Base-by-base conservation (phyloP, 2,797 vertebrate species). In the Anas georgica region DNA sequence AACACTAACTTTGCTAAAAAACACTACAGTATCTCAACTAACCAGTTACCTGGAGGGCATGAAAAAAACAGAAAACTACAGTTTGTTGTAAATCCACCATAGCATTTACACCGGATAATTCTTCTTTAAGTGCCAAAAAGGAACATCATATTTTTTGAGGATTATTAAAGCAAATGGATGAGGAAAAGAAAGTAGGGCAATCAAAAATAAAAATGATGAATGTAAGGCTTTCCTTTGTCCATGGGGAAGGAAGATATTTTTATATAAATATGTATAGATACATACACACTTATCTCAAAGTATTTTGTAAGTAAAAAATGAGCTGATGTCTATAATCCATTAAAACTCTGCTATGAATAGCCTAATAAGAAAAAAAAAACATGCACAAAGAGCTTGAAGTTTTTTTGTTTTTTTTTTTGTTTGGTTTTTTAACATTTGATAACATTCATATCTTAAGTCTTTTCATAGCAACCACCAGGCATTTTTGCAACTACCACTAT, bases 181-280 rank as follows among this genome's bases (percentile, higher is more conserved):
- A 43, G 3, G 17, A 54, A 93, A 93, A 80, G 60, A 93, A 95
- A 94, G 52, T 37, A 91, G 60, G 72, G 16, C 68, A 89, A 92
- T 90, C 20, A 74, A 92, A 96, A 90, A 77, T 54, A 79, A 79
- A 79, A 94, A 80, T 12, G 25, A 89, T 72, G 20, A 83, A 59
- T 28, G 6, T 41, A 78, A 85, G 39, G 48, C 10, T 60, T 79
- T 67, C 6, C 6, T 72, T 80, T 89, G 41, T 58, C 59, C 39
- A 64, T 12, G 0, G 45, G 39, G 22, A 88, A 85, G 22, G 10
- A 56, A 64, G 5, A 29, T 55, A 69, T 76, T 92, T 91, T 48
- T 7, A 60, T 59, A 67, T 33, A 85, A 72, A 56, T 76, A 56
- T 13, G 9, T 37, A 63, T 17, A 60, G 26, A 72, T 29, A 60